Conservation (phyloP, 1,140 invertebrate genomes). For the Trichonephila clavipes region DNA sequence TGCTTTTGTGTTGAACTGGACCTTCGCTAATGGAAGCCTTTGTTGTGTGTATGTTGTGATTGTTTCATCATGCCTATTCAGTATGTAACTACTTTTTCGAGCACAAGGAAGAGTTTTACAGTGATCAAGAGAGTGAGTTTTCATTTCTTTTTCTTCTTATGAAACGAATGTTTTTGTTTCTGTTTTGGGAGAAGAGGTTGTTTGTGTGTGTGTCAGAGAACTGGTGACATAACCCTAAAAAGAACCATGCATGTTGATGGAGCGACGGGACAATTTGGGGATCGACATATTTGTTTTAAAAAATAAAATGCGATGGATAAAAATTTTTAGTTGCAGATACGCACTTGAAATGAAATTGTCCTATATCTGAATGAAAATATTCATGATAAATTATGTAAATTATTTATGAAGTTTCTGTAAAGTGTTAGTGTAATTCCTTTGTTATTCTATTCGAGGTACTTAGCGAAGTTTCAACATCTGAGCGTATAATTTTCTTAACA, state of each 20-base stretch:
- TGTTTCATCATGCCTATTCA: background rate
- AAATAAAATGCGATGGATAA: too few species aligned
- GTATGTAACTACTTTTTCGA: conserved; percentile 37
- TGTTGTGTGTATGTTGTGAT: background rate
- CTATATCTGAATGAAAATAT: too few species aligned
- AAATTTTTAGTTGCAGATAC: too few species aligned
- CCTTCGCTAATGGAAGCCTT: background rate
- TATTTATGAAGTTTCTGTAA: too few species aligned
- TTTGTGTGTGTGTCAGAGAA: background rate
- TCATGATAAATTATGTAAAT: too few species aligned
- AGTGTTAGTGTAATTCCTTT: too few species aligned
- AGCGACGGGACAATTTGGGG: too few species aligned
- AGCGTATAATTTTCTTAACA: too few species aligned
- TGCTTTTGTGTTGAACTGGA: conserved; percentile 1
- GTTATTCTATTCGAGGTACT: too few species aligned
- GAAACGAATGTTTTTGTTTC: background rate
- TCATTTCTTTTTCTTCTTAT: background rate
- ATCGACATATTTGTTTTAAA: too few species aligned
- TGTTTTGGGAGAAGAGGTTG: background rate
- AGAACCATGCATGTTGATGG: background rate
- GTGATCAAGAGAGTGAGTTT: conserved; percentile 17
- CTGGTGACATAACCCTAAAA: background rate
- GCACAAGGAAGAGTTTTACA: background rate
- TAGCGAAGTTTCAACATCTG: too few species aligned
- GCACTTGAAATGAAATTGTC: too few species aligned